Conservation (phyloP, 2,888 invertebrate species). For the Leptinotarsa rubiginosa region DNA sequence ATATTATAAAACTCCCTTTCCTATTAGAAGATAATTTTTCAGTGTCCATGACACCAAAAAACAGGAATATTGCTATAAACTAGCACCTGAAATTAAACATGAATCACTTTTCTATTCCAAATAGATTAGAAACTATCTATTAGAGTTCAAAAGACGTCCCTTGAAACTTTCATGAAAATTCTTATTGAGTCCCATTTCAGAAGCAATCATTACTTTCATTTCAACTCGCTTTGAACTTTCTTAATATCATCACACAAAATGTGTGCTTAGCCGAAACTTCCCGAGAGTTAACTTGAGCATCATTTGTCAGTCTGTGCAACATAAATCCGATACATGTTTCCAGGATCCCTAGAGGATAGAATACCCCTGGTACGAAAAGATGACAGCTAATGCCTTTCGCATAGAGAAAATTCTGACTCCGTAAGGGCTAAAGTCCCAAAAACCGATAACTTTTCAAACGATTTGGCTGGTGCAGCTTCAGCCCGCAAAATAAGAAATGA, state of each 20-base stretch:
- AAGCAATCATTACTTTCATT: conserved; percentile 51
- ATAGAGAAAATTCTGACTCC: conserved; percentile 32
- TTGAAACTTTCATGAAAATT: conserved; percentile 21
- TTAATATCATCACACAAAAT: conserved; percentile 58
- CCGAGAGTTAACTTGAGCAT: conserved; percentile 58
- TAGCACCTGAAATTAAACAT: too few species aligned
- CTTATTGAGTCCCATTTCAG: conserved; percentile 33
- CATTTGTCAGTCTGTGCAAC: conserved; percentile 64
- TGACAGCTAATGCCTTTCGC: conserved; percentile 36
- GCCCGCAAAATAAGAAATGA: conserved; percentile 51
- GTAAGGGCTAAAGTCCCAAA: conserved; percentile 38
- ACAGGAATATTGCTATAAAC: too few species aligned
- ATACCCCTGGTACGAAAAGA: conserved; percentile 34
- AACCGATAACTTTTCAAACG: conserved; percentile 33
- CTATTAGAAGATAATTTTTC: too few species aligned
- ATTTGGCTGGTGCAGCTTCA: conserved; percentile 22
- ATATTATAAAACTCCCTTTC: too few species aligned
- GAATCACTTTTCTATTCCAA: too few species aligned
- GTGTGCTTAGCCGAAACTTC: conserved; percentile 55
- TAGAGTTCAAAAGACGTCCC: neutral
- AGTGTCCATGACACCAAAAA: too few species aligned
- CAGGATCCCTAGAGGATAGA: conserved; percentile 49
- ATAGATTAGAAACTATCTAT: too few species aligned
- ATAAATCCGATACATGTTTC: conserved; percentile 63
- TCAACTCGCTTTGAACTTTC: conserved; percentile 52